Percentiles rank a stretch among this genome's conserved stretches.
These are phyloP conservation scores for Rana temporaria DNA, from an alignment of 2,113 vertebrate genomes.

Conservation along the genomic window DNA sequence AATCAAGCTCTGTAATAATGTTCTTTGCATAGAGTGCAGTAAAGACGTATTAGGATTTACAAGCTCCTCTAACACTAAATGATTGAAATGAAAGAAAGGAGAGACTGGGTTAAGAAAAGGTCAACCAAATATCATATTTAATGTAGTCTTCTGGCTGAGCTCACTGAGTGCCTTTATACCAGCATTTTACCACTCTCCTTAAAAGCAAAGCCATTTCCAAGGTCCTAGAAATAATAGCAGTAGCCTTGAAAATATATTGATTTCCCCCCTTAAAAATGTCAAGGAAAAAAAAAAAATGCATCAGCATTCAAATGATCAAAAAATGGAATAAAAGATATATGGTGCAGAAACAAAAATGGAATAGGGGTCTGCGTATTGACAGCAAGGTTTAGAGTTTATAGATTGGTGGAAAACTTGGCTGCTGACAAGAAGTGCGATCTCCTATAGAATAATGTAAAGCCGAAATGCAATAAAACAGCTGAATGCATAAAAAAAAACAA, in stretches of 20 bases:
- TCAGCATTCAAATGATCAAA: constrained; percentile 16
- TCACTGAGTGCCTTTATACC: constrained; percentile 33
- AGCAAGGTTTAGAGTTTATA: neutral
- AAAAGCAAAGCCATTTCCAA: constrained; percentile 44
- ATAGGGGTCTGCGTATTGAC: neutral
- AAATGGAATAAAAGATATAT: constrained; percentile 29
- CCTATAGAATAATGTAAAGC: neutral
- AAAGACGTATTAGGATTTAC: constrained; percentile 35
- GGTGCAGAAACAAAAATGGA: neutral
- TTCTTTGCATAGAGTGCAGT: neutral
- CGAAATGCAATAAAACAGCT: no score
- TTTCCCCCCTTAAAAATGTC: constrained; percentile 5
- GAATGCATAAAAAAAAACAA: no score
- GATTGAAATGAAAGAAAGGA: constrained; percentile 43
- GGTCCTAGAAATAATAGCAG: constrained; percentile 25
- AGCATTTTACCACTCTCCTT: constrained; percentile 43
- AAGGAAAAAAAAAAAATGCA: constrained; percentile 16
- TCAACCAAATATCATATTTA: constrained; percentile 45
- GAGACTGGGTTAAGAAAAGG: constrained; percentile 43
- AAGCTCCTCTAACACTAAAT: constrained; percentile 2
- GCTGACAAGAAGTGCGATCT: neutral
- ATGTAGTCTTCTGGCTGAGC: constrained; percentile 32
- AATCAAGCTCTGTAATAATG: constrained; percentile 6
- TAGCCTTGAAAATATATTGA: constrained; percentile 45
- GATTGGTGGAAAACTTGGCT: neutral